Evolutionary conservation across 2,888 invertebrate species (phyloP).

Genomic region (Heliconius cydno): DNA sequence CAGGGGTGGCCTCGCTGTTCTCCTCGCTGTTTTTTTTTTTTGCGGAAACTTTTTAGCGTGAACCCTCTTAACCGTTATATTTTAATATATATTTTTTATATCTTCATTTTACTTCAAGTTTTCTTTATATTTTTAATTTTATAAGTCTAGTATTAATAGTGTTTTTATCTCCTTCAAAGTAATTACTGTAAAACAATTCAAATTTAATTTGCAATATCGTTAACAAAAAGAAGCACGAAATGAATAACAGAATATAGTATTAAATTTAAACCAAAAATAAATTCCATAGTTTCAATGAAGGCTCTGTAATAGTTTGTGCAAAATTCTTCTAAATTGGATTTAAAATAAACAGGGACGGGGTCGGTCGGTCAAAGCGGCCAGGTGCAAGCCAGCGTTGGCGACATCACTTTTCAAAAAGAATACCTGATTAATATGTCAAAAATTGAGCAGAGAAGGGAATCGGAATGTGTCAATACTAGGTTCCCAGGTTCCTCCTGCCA

Average conservation of each 20-base stretch:
- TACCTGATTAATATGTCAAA: neutral
- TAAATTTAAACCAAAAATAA: neutral
- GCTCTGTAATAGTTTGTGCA: neutral
- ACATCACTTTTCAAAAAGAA: neutral
- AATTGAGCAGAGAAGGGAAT: neutral
- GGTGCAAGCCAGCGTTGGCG: slow-evolving; percentile 10
- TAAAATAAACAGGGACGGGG: neutral
- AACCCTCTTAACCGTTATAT: too few relatives aligned
- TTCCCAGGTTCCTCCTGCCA: neutral
- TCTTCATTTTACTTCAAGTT: too few relatives aligned
- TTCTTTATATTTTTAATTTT: too few relatives aligned
- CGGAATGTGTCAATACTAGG: neutral
- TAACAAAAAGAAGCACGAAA: neutral
- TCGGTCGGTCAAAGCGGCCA: slow-evolving; percentile 1
- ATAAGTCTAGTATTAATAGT: too few relatives aligned
- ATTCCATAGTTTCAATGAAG: neutral
- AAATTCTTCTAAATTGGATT: slow-evolving; percentile 19
- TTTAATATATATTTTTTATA: too few relatives aligned
- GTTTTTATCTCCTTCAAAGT: too few relatives aligned
- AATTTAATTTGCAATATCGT: neutral
- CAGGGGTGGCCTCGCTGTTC: too few relatives aligned
- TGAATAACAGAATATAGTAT: neutral
- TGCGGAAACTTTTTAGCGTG: too few relatives aligned
- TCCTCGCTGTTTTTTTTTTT: too few relatives aligned
- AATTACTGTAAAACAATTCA: neutral